Percentiles rank a stretch among this genome's conserved stretches.
phyloP scores from a whole-genome alignment of 1,140 invertebrate genomes.

The Agrypnia vestita region DNA sequence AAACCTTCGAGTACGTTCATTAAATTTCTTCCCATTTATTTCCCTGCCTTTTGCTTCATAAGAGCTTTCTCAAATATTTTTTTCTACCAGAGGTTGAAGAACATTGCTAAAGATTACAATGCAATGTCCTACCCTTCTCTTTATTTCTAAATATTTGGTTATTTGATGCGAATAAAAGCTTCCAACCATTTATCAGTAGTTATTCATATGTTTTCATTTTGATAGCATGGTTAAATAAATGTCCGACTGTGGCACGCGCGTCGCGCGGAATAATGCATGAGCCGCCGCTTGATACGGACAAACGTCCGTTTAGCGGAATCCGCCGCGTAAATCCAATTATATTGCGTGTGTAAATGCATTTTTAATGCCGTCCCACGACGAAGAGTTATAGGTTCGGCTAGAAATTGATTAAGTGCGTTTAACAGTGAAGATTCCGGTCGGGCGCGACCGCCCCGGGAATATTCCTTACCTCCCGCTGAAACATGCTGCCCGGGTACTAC shows the following conservation, averaged over 20 bases:
- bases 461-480: constrained; percentile 36
- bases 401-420: constrained; percentile 49
- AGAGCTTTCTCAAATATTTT: no score
- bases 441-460: constrained; percentile 2
- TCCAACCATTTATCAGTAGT: no score
- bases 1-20: no score
- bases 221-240: no score
- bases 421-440: constrained; percentile 19
- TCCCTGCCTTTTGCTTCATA: no score
- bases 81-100: no score
- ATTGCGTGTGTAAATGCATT: constrained; percentile 45
- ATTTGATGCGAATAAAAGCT: no score
- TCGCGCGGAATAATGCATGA: neutral
- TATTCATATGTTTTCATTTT: no score
- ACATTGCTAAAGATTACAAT: no score
- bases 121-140: no score
- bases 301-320: constrained; percentile 23
- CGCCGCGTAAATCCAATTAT: constrained; percentile 37
- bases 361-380: constrained; percentile 32
- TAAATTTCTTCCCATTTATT: no score
- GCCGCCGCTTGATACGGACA: constrained; percentile 2
- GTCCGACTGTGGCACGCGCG: neutral
- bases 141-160: no score
- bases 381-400: constrained; percentile 42
- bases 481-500: constrained; percentile 11